These are phyloP conservation scores for Drosophila eohydei DNA, from an alignment of 2,888 invertebrate species.

Conservation along the genomic window DNA sequence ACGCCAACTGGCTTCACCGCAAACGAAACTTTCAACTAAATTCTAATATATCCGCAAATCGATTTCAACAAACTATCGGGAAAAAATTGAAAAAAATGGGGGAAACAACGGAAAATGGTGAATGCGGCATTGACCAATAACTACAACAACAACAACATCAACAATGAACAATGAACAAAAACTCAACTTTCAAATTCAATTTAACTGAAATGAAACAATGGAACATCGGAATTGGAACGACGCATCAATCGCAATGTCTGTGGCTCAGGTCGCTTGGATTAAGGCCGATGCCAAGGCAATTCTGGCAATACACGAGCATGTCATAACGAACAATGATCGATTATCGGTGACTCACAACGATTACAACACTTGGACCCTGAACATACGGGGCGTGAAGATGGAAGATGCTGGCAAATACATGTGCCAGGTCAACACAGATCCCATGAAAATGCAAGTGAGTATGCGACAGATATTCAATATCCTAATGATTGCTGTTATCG, in stretches of 20 bases:
- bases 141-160: conserved; percentile 22
- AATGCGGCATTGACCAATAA: conserved; percentile 59
- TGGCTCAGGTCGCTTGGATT: conserved; percentile 94
- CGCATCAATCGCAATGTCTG: conserved; percentile 1
- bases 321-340: conserved; percentile 96
- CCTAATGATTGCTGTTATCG: neutral
- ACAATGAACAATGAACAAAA: neutral
- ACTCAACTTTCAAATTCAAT: neutral
- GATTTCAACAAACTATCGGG: conserved; percentile 65
- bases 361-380: conserved; percentile 96
- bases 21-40: conserved; percentile 63
- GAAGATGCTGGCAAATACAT: conserved; percentile 96
- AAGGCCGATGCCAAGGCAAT: conserved; percentile 97
- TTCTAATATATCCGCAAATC: conserved; percentile 72
- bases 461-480: neutral
- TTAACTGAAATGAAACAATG: neutral
- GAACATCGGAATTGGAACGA: conserved; percentile 1
- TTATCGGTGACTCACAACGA: conserved; percentile 96
- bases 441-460: conserved; percentile 96
- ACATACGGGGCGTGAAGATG: conserved; percentile 92
- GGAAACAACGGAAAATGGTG: conserved; percentile 69
- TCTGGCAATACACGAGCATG: conserved; percentile 96
- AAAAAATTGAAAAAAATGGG: conserved; percentile 24
- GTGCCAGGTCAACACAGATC: conserved; percentile 98
- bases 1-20: conserved; percentile 43